Percentiles rank a stretch among this genome's conserved stretches.
These are phyloP conservation scores for Autographa gamma DNA, from an alignment of 2,888 invertebrate species.

Conservation along the genomic window DNA sequence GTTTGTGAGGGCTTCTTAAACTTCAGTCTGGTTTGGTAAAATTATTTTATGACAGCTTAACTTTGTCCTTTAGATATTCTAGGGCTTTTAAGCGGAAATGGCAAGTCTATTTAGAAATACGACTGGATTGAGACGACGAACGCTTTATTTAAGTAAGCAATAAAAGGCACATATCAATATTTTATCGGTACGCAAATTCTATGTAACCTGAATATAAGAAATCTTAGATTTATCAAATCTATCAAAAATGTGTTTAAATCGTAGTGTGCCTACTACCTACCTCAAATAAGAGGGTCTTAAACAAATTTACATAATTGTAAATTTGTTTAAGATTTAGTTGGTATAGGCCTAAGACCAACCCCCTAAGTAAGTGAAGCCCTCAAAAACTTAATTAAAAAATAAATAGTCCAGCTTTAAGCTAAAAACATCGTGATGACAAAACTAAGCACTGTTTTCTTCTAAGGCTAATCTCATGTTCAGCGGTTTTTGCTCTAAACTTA, in stretches of 20 bases:
- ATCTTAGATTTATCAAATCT: neutral
- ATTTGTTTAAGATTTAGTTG: neutral
- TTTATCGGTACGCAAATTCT: neutral
- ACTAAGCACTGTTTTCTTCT: slow-evolving; percentile 71
- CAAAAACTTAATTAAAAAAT: slow-evolving; percentile 45
- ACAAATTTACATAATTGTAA: no score
- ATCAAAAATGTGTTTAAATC: neutral
- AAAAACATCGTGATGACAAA: slow-evolving; percentile 69
- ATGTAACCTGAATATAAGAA: neutral
- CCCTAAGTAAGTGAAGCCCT: slow-evolving; percentile 36
- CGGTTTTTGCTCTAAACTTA: slow-evolving; percentile 73
- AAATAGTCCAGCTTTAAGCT: slow-evolving; percentile 53
- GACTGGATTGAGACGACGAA: neutral
- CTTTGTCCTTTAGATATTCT: neutral
- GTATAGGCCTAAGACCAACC: neutral
- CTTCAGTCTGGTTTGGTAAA: neutral
- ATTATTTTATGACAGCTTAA: neutral
- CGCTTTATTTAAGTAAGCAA: neutral
- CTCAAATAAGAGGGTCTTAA: no score
- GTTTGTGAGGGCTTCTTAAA: slow-evolving; percentile 36
- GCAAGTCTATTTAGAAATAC: neutral
- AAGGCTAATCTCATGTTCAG: slow-evolving; percentile 69
- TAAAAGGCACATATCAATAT: neutral
- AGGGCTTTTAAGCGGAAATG: neutral
- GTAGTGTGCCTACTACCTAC: neutral